phyloP scores from a whole-genome alignment of 2,888 invertebrate genomes.

The Agonopterix heracliana region DNA sequence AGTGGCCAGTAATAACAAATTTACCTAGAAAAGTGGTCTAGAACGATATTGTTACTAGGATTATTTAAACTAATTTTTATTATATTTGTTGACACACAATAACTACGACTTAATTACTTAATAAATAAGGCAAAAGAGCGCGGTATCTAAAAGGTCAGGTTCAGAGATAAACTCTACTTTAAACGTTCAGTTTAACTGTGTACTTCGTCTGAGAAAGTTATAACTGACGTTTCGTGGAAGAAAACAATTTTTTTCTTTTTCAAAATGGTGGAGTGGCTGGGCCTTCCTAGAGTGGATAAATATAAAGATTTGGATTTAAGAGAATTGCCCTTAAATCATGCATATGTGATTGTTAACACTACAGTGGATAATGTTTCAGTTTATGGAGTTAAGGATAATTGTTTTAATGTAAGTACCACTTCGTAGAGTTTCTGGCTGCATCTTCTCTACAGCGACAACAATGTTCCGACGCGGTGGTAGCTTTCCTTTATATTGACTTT shows the following conservation, averaged over 20 bases:
- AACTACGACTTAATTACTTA: no score
- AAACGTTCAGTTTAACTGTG: background rate
- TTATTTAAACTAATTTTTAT: no score
- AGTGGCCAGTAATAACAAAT: no score
- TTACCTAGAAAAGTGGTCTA: no score
- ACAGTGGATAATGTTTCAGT: conserved; percentile 8
- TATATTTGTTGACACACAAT: no score
- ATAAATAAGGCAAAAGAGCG: no score
- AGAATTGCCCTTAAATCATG: conserved; percentile 13
- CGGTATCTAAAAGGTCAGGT: background rate
- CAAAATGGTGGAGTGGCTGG: conserved; percentile 13
- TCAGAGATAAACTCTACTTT: background rate
- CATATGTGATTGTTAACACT: conserved; percentile 13
- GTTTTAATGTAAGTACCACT: conserved; percentile 16
- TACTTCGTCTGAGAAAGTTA: background rate
- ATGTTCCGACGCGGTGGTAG: no score
- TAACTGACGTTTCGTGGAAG: background rate
- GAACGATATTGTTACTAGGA: no score
- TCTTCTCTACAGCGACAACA: no score
- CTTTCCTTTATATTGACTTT: no score
- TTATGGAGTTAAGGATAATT: conserved; percentile 9
- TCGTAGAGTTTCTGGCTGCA: no score
- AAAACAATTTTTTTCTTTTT: background rate
- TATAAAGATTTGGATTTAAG: conserved; percentile 11
- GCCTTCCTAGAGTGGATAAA: conserved; percentile 6